Conservation (phyloP, 2,113 vertebrate species). For the Athene noctua region DNA sequence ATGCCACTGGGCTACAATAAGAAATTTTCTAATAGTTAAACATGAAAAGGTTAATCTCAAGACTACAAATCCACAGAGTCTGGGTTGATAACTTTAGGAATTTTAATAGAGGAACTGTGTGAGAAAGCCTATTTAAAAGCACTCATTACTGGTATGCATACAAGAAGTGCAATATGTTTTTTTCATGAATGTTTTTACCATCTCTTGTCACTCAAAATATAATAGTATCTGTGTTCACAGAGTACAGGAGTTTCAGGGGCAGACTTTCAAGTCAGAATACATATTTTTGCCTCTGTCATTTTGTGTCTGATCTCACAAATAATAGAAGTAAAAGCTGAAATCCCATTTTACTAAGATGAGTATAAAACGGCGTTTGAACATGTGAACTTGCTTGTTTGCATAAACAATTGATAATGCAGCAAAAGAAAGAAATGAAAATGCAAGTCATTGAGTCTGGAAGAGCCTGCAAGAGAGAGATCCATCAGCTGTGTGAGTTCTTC, state of each 20-base stretch:
- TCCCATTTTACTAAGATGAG: neutral
- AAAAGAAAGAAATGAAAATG: neutral
- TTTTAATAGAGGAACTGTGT: constrained; percentile 31
- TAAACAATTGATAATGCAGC: neutral
- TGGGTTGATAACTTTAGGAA: constrained; percentile 25
- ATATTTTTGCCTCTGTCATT: neutral
- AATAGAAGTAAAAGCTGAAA: neutral
- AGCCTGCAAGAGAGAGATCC: neutral
- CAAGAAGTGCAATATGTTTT: neutral
- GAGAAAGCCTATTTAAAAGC: neutral
- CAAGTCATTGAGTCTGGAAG: neutral
- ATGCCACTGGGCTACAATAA: neutral
- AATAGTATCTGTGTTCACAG: neutral
- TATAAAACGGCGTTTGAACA: neutral
- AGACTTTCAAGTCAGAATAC: neutral
- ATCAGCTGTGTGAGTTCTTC: neutral
- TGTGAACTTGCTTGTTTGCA: neutral
- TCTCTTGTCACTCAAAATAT: neutral
- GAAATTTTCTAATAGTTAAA: neutral
- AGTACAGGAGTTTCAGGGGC: neutral
- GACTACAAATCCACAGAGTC: neutral
- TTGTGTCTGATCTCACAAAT: neutral
- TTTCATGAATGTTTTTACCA: neutral
- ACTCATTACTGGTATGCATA: neutral
- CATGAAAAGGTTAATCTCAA: constrained; percentile 24